Evolutionary conservation across 1,140 invertebrate genomes (phyloP).

Genomic region (Drosophila nigromelanica): DNA sequence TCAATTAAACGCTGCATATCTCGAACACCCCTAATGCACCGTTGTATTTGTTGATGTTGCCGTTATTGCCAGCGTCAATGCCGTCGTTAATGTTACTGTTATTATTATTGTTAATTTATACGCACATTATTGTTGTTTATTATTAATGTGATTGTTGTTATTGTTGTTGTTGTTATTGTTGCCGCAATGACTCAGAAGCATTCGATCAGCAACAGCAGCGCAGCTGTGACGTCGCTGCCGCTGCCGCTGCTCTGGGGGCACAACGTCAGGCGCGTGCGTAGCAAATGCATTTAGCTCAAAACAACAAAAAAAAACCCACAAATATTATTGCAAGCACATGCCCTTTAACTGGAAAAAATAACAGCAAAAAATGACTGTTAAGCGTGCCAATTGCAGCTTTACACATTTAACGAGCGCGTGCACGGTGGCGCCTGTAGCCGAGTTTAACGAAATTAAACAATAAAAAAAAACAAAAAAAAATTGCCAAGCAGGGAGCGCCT

Average conservation of each 20-base stretch:
- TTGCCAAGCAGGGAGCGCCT: slow-evolving; percentile 45
- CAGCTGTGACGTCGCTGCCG: slow-evolving; percentile 1
- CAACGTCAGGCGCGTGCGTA: slow-evolving; percentile 48
- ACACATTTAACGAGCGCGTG: slow-evolving; percentile 64
- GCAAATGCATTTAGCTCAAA: slow-evolving; percentile 35
- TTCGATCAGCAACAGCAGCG: slow-evolving; percentile 9
- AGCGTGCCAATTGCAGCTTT: slow-evolving; percentile 64
- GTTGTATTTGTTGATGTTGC: slow-evolving; percentile 34
- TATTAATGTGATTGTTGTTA: slow-evolving; percentile 5
- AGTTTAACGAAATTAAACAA: slow-evolving; percentile 72
- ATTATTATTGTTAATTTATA: slow-evolving; percentile 16
- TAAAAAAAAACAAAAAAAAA: slow-evolving; percentile 15
- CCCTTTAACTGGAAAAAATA: slow-evolving; percentile 27
- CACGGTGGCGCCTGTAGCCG: slow-evolving; percentile 63
- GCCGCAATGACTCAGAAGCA: slow-evolving; percentile 30
- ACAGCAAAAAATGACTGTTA: slow-evolving; percentile 47
- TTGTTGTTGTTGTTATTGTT: slow-evolving; percentile 5
- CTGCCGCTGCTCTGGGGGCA: neutral
- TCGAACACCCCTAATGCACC: neutral
- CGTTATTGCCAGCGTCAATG: slow-evolving; percentile 31
- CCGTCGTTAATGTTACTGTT: slow-evolving; percentile 16
- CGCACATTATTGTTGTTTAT: slow-evolving; percentile 15
- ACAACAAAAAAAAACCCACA: neutral
- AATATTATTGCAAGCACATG: slow-evolving; percentile 32
- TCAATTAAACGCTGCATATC: no score